Conservation (phyloP, 2,888 invertebrate species). For the Eilema depressum region DNA sequence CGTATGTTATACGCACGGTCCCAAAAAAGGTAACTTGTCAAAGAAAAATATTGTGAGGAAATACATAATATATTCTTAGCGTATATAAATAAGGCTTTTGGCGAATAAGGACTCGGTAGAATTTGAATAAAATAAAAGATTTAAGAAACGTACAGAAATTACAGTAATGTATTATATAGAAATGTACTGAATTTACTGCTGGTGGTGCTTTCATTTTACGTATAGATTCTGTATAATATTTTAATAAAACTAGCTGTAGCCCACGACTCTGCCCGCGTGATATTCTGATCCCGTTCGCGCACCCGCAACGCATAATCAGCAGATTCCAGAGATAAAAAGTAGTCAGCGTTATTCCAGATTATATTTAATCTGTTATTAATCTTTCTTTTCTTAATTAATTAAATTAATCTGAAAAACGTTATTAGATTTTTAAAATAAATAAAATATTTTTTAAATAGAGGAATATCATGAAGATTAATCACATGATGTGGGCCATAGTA, state of each 20-base stretch:
- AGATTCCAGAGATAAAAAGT: no score
- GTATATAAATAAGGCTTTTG: not conserved
- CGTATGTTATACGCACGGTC: not conserved
- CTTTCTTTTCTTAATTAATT: no score
- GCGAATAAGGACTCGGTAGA: not conserved
- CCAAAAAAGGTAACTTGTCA: constrained; percentile 6
- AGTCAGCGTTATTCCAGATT: no score
- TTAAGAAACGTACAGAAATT: not conserved
- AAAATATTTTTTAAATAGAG: no score
- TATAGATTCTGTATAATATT: not conserved
- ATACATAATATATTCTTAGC: constrained; percentile 9
- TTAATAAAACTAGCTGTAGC: not conserved
- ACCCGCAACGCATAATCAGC: no score
- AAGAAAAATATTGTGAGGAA: constrained; percentile 15
- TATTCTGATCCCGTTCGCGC: no score
- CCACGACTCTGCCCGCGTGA: no score
- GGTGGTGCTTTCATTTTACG: constrained; percentile 4
- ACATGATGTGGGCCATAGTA: no score
- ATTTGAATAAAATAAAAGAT: constrained; percentile 15
- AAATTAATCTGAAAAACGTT: no score
- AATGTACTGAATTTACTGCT: constrained; percentile 6
- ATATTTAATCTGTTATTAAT: no score
- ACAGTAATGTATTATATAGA: not conserved
- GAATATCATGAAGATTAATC: no score
- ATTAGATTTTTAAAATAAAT: no score